Evolutionary conservation across 2,888 invertebrate species (phyloP), one percentile per base, ranked within the genome.

Genomic region (Cosmia pyralina): DNA sequence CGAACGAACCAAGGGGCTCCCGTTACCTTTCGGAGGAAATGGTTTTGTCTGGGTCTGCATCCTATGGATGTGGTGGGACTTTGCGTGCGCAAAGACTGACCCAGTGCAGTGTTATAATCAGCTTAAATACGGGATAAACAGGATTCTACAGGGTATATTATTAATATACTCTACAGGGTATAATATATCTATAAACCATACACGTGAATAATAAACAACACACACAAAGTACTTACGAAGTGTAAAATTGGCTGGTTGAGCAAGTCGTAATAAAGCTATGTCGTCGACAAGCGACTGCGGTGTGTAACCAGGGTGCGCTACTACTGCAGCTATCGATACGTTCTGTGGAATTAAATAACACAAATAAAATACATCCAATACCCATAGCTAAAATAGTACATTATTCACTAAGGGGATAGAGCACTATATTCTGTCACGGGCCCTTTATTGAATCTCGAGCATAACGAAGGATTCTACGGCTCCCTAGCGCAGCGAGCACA

Each of bases 221-320:
- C 28, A 13, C 2, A 17, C 28, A 44, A 58, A 73, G 19, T 55
- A 85, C 85, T 73, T 79, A 94, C 95, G 91, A 88, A 93, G 74
- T 28, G 81, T 82, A 77, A 97, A 96, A 82, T 97, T 93, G 1
- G 96, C 96, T 10, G 95, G 93, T 68, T 91, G 87, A 22, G 94
- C 83, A n/a, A 97, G 88, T 83, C 97, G 94, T 68, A 97, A 88
- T 10, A 97, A 88, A 1, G 96, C 97, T 64, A 97, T 96, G 83
- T 97, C 97, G 81, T 97, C 92, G 11, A 87, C 84, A 8, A 92
- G 83, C 1, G 88, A 89, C 63, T 92, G 87, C 3, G 87, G 92
- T 19, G 90, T 90, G 81, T 97, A 97, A 7, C 93, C 92, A 0
- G 96, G 95, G 90, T 97, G 97, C 3, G 93, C 88, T 22, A 96